A percentile compares a stretch with the other conserved stretches of the same genome.
Evolutionary conservation across 2,888 invertebrate genomes (phyloP).

Genomic region (Limnephilus auricula): DNA sequence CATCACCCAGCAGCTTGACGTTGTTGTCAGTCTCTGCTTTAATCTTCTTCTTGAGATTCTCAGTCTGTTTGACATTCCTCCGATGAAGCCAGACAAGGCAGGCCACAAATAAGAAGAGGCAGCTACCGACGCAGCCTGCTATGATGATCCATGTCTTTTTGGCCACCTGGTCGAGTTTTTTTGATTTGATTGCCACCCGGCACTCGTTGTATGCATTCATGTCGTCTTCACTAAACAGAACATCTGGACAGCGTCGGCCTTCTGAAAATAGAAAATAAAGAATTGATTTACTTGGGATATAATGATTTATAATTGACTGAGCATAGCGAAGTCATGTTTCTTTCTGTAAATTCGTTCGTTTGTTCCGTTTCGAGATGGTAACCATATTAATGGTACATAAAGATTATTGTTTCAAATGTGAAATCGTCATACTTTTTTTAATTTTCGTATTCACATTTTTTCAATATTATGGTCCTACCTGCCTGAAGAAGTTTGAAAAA

Average conservation of each 20-base stretch:
- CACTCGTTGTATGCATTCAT: conserved; percentile 72
- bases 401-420: too few species aligned
- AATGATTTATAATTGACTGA: too few species aligned
- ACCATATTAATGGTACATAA: too few species aligned
- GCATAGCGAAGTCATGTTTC: too few species aligned
- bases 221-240: conserved; percentile 68
- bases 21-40: conserved; percentile 8
- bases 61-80: conserved; percentile 74
- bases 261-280: conserved; percentile 69
- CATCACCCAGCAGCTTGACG: conserved; percentile 37
- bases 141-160: conserved; percentile 75
- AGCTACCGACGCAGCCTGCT: conserved; percentile 74
- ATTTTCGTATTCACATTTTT: too few species aligned
- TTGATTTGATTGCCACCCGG: conserved; percentile 67
- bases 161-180: conserved; percentile 57
- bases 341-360: too few species aligned
- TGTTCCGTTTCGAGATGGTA: too few species aligned
- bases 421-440: too few species aligned
- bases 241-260: conserved; percentile 71
- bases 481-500: too few species aligned
- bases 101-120: conserved; percentile 74
- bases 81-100: conserved; percentile 76
- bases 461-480: too few species aligned
- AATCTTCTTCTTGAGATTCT: conserved; percentile 67
- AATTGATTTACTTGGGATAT: neutral